phyloP scores from a whole-genome alignment of 2,888 invertebrate species.

The Drosophila mulleri region DNA sequence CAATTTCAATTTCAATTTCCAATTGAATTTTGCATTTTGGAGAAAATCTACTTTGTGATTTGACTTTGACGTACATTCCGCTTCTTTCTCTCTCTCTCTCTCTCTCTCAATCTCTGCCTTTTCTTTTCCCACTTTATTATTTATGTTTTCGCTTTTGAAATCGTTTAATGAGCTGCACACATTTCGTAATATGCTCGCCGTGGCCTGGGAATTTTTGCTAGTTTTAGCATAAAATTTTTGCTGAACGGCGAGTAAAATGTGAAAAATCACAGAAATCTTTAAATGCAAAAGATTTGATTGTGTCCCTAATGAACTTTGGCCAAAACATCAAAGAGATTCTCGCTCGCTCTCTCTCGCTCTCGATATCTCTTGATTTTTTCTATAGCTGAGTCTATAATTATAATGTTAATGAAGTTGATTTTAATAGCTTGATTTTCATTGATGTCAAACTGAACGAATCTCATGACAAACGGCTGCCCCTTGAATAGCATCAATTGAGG shows the following conservation, averaged over 20 bases:
- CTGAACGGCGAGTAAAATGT: conserved; percentile 11
- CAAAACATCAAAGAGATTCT: conserved; percentile 45
- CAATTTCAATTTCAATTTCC: conserved; percentile 69
- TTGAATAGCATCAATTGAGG: conserved; percentile 31
- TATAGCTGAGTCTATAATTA: conserved; percentile 15
- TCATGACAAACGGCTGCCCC: conserved; percentile 9
- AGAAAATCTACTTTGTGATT: conserved; percentile 67
- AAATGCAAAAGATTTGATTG: conserved; percentile 38
- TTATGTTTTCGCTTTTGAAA: conserved; percentile 60
- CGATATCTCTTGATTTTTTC: background rate
- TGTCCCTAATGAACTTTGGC: conserved; percentile 42
- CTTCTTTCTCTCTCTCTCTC: background rate
- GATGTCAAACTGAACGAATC: conserved; percentile 40
- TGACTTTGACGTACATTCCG: conserved; percentile 54
- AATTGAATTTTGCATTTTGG: conserved; percentile 66
- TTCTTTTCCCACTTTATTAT: conserved; percentile 3
- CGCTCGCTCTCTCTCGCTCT: background rate
- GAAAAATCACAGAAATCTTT: conserved; percentile 15
- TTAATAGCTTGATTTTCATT: conserved; percentile 53
- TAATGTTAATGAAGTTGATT: conserved; percentile 47
- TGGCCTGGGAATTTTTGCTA: conserved; percentile 68
- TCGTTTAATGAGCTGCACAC: conserved; percentile 73
- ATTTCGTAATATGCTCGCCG: conserved; percentile 62
- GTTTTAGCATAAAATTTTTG: conserved; percentile 60
- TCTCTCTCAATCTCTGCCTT: background rate